Base-by-base conservation (phyloP, 92 coral and sea anemone species). In the Phenganax marumi region DNA sequence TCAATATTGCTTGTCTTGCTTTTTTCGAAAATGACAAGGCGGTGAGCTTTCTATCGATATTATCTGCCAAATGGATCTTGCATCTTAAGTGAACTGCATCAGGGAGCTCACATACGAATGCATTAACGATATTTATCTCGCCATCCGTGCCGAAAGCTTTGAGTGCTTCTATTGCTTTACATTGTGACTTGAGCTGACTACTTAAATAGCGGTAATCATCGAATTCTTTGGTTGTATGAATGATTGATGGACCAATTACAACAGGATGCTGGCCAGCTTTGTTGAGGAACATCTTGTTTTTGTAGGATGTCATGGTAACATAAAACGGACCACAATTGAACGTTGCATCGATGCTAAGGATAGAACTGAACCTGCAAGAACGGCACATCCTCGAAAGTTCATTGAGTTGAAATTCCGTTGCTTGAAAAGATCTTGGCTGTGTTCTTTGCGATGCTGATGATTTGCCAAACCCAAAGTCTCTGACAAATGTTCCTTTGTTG, bases 311-410 rank as follows among this genome's bases (percentile, higher is more conserved):
- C 54, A 87, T 33, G 53, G 89, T 85, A 16, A 80, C 87, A 33
- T 52, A 81, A 80, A 85, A 89, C 14, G 86, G 66, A 14, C 91
- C 89, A 84, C 89, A 88, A 65, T 85, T 88, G 63, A 89, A 89
- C 43, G 79, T 88, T 21, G 87, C 91, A 75, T 89, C 85, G 70
- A 89, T 60, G 49, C 89, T 66, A n/a, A 89, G 86, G 12, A 86
- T 86, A 50, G 85, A 52, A 74, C 65, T 46, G 46, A 66, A 88
- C 81, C 64, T 84, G 64, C 46, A 57, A 13, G 86, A 53, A 43
- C 26, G 81, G 46, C 81, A 73, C 12, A 86, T 26, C 24, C 81
- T 70, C 25, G 85, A 86, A 39, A 86, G 89, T 56, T 86, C 68
- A n/a, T 50, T 21, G 39, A 86, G 71, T 69, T 86, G 86, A 50